Evolutionary conservation across 1,140 invertebrate species (phyloP).

Genomic region (Drosophila virilis): DNA sequence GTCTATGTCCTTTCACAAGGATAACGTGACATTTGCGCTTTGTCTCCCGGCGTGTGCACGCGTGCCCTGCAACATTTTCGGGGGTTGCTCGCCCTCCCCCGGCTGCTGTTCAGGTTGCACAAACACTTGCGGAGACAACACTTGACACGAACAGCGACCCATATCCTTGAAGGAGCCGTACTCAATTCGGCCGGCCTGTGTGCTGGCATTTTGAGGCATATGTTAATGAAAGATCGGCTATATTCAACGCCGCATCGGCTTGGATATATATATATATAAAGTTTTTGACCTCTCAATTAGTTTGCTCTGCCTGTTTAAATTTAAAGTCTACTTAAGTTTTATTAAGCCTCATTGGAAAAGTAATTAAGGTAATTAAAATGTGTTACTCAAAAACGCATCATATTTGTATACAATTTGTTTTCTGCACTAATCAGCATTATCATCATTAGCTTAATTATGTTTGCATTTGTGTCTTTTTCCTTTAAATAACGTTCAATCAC

Average conservation of each 20-base stretch:
- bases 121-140: conserved; percentile 30
- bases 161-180: neutral
- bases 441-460: too few species aligned
- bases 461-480: too few species aligned
- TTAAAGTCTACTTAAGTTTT: too few species aligned
- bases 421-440: too few species aligned
- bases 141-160: conserved; percentile 30
- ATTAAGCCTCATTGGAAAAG: too few species aligned
- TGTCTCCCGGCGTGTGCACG: conserved; percentile 33
- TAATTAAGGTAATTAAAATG: too few species aligned
- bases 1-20: conserved; percentile 54
- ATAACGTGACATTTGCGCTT: conserved; percentile 69
- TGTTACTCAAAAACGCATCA: too few species aligned
- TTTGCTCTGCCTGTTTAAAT: too few species aligned
- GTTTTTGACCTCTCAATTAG: too few species aligned
- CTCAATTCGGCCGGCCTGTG: neutral
- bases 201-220: conserved; percentile 1
- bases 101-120: conserved; percentile 11
- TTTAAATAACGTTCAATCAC: too few species aligned
- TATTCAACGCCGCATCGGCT: neutral
- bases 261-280: too few species aligned
- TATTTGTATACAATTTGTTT: too few species aligned
- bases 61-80: conserved; percentile 5
- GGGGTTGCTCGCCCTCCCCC: neutral
- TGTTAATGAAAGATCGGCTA: neutral